A percentile compares a stretch with the other conserved stretches of the same genome.
These are phyloP conservation scores for western clawed frog (Xenopus tropicalis) DNA, from an alignment of 2,113 vertebrate species.

Conservation along the genomic window DNA sequence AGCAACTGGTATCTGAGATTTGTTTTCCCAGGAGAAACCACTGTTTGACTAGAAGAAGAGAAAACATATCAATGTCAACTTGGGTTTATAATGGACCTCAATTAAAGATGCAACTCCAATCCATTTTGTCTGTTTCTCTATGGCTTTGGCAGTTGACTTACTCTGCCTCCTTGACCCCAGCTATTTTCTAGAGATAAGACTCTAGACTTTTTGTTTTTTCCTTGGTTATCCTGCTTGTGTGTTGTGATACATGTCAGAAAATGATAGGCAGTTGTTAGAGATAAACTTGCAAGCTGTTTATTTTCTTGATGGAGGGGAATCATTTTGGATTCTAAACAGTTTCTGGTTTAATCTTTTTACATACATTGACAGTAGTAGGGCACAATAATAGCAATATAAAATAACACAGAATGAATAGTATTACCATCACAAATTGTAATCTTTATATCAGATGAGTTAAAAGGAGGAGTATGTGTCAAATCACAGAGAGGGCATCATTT, in stretches of 20 bases:
- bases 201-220: conserved; percentile 25
- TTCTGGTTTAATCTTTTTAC: no score
- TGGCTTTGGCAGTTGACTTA: conserved; percentile 25
- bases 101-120: conserved; percentile 28
- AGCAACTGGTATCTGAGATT: conserved; percentile 12
- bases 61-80: conserved; percentile 31
- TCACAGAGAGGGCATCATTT: no score
- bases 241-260: conserved; percentile 29
- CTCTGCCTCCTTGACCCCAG: conserved; percentile 10
- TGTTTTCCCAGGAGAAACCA: conserved; percentile 1
- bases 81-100: conserved; percentile 30
- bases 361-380: no score
- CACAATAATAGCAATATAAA: no score
- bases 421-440: no score
- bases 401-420: no score
- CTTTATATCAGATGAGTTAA: no score
- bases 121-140: conserved; percentile 15
- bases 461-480: no score
- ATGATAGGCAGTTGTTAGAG: conserved; percentile 31
- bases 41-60: conserved; percentile 7
- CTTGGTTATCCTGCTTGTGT: not conserved
- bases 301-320: not conserved
- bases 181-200: conserved; percentile 21
- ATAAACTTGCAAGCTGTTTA: conserved; percentile 2
- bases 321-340: not conserved